Evolutionary conservation across 92 coral and sea anemone genomes (phyloP), one percentile per base, ranked within the genome.

Genomic region (Zoanthus sansibaricus): DNA sequence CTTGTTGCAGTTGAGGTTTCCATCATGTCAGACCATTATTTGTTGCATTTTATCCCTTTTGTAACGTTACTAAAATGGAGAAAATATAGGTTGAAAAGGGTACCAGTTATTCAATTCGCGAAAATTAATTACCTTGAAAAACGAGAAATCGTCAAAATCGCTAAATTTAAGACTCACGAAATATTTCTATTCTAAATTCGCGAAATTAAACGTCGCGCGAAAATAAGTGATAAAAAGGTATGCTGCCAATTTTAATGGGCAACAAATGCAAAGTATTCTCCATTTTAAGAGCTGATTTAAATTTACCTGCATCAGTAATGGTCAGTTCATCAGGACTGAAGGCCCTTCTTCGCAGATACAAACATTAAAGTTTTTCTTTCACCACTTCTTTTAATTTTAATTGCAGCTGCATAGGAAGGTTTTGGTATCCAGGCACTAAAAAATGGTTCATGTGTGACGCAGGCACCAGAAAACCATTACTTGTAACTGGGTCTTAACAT

Each of bases 341-440:
- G 79, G 79, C 51, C 42, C 56, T 45, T 18, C 79, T 48, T 75
- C 51, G 55, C 25, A 31, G 48, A 75, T 75, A 75, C 30, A 25
- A 20, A 75, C 79, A 75, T 13, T 3, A 56, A 75, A 55, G 37
- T 75, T 75, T 75, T 75, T 75, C 79, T 56, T 25, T 75, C 79
- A 18, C 79, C 79, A 75, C 79, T 75, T 51, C 78, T 73, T 55
- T 75, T 31, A 7, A 75, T 75, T 75, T 75, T 75, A 14, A 75
- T 55, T 75, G 79, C 14, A 48, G 56, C 20, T 18, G 54, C 30
- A 17, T 48, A 30, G 51, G 79, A 75, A 55, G 79, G 12, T 75
- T 56, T 16, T 75, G 79, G 79, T 75, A 75, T 37, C 79, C 79
- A 75, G 79, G 79, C 51, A 75, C 79, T 55, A 75, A 55, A 55